These are phyloP conservation scores for Ruditapes philippinarum DNA, from an alignment of 1,140 invertebrate genomes.

Conservation along the genomic window DNA sequence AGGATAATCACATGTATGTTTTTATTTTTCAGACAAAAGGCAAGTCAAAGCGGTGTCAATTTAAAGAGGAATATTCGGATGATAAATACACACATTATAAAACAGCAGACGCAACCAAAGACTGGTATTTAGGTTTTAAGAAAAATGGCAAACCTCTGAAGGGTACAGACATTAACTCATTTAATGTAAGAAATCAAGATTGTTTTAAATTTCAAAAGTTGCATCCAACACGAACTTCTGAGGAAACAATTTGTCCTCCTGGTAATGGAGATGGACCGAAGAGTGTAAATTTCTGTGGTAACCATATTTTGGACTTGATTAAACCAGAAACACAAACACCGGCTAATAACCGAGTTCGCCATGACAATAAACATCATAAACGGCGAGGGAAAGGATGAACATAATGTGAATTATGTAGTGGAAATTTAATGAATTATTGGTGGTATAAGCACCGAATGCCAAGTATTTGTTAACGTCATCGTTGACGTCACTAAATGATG, in stretches of 20 bases:
- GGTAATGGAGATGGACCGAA: not conserved
- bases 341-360: slow-evolving; percentile 4
- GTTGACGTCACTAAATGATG: not conserved
- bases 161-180: slow-evolving; percentile 17
- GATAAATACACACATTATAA: not conserved
- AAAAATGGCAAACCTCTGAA: slow-evolving; percentile 36
- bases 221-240: not conserved
- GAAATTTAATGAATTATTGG: slow-evolving; percentile 5
- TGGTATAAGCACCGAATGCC: slow-evolving; percentile 24
- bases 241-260: not conserved
- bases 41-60: slow-evolving; percentile 1
- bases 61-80: slow-evolving; percentile 2
- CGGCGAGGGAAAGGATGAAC: slow-evolving; percentile 14
- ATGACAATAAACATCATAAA: slow-evolving; percentile 33
- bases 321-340: not conserved
- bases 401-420: not conserved
- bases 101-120: not conserved
- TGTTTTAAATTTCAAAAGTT: slow-evolving; percentile 31
- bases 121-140: slow-evolving; percentile 22
- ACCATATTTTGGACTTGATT: not conserved
- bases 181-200: slow-evolving; percentile 9
- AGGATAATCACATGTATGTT: not conserved
- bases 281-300: slow-evolving; percentile 25
- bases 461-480: slow-evolving; percentile 27
- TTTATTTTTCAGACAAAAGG: not conserved